Percentiles rank a stretch among this genome's conserved stretches.
Evolutionary conservation across 2,888 invertebrate species (phyloP).

Genomic region (Nemotelus pantherinus): DNA sequence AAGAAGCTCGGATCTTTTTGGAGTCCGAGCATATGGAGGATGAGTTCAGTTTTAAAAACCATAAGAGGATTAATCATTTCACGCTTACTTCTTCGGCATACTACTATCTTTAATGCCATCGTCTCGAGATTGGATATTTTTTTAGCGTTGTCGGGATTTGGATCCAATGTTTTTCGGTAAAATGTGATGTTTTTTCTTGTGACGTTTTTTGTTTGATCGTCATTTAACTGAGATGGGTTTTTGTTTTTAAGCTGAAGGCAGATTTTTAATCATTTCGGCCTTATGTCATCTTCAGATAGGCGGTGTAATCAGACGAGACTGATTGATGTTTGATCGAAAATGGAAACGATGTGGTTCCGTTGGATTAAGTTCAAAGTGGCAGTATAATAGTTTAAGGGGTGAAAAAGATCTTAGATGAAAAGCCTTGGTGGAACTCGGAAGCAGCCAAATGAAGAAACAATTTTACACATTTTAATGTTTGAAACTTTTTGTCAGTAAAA

Average conservation of each 20-base stretch:
- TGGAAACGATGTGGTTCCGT: not conserved
- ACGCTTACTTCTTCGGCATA: slow-evolving; percentile 44
- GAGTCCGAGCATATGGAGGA: slow-evolving; percentile 30
- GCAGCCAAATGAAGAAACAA: too few relatives aligned
- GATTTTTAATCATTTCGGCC: slow-evolving; percentile 18
- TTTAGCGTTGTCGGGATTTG: not conserved
- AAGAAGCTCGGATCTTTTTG: too few relatives aligned
- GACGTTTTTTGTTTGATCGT: not conserved
- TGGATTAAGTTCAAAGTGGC: too few relatives aligned
- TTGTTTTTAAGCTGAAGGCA: slow-evolving; percentile 1
- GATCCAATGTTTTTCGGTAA: not conserved
- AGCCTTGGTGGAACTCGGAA: too few relatives aligned
- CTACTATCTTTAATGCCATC: slow-evolving; percentile 36
- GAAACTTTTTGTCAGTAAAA: too few relatives aligned
- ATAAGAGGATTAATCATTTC: slow-evolving; percentile 49
- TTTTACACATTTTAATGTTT: too few relatives aligned
- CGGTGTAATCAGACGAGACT: slow-evolving; percentile 38
- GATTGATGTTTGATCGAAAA: slow-evolving; percentile 33
- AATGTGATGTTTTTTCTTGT: not conserved
- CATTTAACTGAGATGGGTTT: slow-evolving; percentile 1
- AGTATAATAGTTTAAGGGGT: too few relatives aligned
- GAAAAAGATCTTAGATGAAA: too few relatives aligned
- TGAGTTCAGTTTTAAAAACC: slow-evolving; percentile 42
- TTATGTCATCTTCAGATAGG: slow-evolving; percentile 37
- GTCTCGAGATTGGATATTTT: slow-evolving; percentile 1